Evolutionary conservation across 2,113 vertebrate genomes (phyloP).

Genomic region (Nothocercus julius): DNA sequence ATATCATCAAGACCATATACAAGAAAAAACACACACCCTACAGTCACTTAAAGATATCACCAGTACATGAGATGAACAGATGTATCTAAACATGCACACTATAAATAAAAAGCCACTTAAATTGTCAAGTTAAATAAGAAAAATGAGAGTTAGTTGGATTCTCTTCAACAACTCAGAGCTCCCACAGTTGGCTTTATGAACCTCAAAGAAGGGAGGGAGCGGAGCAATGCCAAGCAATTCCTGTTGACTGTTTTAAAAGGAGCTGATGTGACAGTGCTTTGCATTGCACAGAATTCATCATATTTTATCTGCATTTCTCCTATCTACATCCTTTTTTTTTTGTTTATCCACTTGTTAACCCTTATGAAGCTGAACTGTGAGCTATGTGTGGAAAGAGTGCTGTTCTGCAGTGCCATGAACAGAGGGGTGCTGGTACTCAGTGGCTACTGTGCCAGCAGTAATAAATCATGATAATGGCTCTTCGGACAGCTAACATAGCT

Average conservation of each 20-base stretch:
- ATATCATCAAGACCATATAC: neutral
- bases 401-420: neutral
- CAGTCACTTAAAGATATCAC: neutral
- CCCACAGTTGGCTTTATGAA: neutral
- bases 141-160: neutral
- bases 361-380: rapidly evolving
- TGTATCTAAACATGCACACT: neutral
- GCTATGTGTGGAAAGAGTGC: neutral
- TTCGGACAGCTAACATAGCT: neutral
- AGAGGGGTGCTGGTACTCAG: neutral
- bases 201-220: neutral
- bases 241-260: neutral
- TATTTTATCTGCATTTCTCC: neutral
- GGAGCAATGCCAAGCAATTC: neutral
- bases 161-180: neutral
- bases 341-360: neutral
- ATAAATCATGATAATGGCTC: neutral
- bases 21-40: neutral
- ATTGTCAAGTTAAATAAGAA: neutral
- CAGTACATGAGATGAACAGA: neutral
- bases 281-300: neutral
- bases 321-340: neutral
- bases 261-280: neutral
- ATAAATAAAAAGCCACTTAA: neutral
- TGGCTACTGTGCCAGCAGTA: neutral